phyloP scores from a whole-genome alignment of 2,113 vertebrate genomes.

The Heterotilapia buettikoferi region DNA sequence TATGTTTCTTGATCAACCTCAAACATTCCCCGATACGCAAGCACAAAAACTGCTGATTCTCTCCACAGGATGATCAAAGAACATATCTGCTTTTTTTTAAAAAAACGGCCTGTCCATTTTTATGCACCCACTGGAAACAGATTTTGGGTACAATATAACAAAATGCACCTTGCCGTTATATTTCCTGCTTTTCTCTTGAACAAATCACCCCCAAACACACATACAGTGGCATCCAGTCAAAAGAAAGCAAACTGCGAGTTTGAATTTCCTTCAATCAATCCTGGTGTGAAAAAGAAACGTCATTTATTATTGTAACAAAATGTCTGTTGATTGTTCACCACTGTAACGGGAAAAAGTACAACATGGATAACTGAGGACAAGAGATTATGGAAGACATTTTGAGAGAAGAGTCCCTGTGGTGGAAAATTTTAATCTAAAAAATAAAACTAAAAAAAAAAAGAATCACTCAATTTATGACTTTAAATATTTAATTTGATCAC shows the following conservation, averaged over 20 bases:
- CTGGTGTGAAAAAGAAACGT: neutral
- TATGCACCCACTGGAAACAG: neutral
- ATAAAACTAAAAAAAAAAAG: neutral
- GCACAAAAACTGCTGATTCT: neutral
- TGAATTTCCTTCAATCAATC: slow-evolving; percentile 1
- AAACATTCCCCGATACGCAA: neutral
- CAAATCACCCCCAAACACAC: slow-evolving; percentile 55
- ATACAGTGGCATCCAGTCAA: slow-evolving; percentile 60
- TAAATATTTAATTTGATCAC: neutral
- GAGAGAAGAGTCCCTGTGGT: neutral
- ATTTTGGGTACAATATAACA: neutral
- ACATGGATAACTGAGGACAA: slow-evolving; percentile 64
- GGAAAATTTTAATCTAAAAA: neutral
- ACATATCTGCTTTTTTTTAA: neutral
- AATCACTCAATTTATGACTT: neutral
- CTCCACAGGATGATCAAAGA: neutral
- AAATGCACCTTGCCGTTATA: neutral
- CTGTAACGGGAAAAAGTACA: slow-evolving; percentile 44
- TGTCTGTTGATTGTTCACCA: slow-evolving; percentile 58
- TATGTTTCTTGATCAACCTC: neutral
- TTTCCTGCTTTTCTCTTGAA: neutral
- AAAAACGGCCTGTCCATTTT: neutral
- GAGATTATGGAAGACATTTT: slow-evolving; percentile 62
- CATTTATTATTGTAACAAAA: neutral
- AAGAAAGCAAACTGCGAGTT: neutral